Percentiles rank a stretch among this genome's conserved stretches.
Conservation (phyloP, 2,888 invertebrate species). For the Eurytoma californica region DNA sequence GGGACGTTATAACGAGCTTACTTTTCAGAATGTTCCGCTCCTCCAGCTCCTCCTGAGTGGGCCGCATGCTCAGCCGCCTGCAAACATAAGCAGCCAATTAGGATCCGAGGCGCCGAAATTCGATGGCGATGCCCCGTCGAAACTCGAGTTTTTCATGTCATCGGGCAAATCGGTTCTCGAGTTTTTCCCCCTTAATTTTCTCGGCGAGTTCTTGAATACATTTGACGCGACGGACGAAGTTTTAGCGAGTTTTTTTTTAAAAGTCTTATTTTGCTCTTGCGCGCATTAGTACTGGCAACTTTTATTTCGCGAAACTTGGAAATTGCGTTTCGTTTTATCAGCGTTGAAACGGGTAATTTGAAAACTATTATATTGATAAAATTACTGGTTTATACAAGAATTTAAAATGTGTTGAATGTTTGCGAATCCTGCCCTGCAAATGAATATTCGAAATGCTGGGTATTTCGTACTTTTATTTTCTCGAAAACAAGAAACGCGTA, state of each 20-base stretch:
- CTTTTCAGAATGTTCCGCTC: slow-evolving; percentile 98
- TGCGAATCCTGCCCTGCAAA: no score
- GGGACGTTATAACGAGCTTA: slow-evolving; percentile 77
- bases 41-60: slow-evolving; percentile 97
- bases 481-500: no score
- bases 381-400: no score
- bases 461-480: no score
- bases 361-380: no score
- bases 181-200: neutral
- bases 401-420: no score
- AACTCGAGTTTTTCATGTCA: no score
- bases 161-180: no score
- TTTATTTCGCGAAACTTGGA: neutral
- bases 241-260: neutral
- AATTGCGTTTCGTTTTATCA: neutral
- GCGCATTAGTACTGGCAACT: neutral
- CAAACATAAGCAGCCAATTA: slow-evolving; percentile 59
- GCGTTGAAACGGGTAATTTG: no score
- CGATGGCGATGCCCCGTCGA: neutral
- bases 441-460: no score
- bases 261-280: neutral
- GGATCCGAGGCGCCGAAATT: neutral
- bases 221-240: neutral
- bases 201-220: neutral
- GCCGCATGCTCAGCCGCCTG: slow-evolving; percentile 96